Conservation (phyloP, 2,113 vertebrate species). For the Todiramphus chloris region DNA sequence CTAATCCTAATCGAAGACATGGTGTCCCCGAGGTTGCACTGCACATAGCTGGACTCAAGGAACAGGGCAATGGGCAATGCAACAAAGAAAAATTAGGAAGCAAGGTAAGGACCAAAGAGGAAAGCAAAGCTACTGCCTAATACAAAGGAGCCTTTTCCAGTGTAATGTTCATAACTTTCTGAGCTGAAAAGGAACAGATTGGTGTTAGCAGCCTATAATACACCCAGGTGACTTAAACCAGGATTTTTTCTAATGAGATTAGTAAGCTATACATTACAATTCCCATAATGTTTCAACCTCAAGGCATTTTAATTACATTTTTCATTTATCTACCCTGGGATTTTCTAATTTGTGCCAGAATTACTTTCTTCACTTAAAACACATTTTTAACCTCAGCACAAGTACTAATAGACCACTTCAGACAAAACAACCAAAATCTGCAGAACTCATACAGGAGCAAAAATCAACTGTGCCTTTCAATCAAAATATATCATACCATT, state of each 20-base stretch:
- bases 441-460: background rate
- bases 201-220: background rate
- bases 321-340: slow-evolving; percentile 20
- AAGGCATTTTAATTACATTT: slow-evolving; percentile 27
- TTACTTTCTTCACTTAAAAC: slow-evolving; percentile 6
- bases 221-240: background rate
- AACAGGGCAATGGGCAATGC: background rate
- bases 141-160: background rate
- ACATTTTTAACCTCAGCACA: background rate
- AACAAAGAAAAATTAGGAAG: background rate
- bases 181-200: background rate
- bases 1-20: background rate
- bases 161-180: background rate
- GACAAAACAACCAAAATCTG: background rate
- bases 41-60: background rate
- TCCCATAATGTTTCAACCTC: background rate
- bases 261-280: slow-evolving; percentile 9
- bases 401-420: background rate
- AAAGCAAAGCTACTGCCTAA: background rate
- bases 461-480: background rate
- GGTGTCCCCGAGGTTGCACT: background rate
- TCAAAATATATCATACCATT: background rate
- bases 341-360: slow-evolving; percentile 32
- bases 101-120: background rate
- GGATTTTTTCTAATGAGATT: slow-evolving; percentile 11